These are phyloP conservation scores for Ptychoptera contaminata DNA, from an alignment of 2,888 invertebrate genomes.

Conservation along the genomic window DNA sequence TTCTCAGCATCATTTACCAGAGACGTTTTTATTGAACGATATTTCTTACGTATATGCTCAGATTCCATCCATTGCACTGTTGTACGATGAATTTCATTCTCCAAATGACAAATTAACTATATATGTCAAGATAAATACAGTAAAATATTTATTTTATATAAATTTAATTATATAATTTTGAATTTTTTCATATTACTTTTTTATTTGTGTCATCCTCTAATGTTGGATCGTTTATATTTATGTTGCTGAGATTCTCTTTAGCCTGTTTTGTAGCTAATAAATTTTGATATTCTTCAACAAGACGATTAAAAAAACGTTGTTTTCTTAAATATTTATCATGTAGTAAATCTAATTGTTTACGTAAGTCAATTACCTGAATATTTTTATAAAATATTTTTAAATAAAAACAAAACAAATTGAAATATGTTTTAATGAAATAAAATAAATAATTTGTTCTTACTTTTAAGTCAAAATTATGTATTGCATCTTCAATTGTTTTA, in stretches of 20 bases:
- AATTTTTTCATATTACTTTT: conserved; percentile 35
- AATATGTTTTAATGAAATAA: too few relatives aligned
- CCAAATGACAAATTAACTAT: conserved; percentile 49
- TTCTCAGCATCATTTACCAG: conserved; percentile 53
- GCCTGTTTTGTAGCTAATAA: conserved; percentile 40
- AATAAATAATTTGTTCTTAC: conserved; percentile 28
- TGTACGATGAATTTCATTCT: conserved; percentile 67
- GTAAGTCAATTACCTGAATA: conserved; percentile 33
- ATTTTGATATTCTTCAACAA: conserved; percentile 45
- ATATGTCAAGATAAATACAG: conserved; percentile 11
- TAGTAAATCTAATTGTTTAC: conserved; percentile 56
- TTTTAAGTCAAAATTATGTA: conserved; percentile 46
- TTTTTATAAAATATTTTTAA: not conserved
- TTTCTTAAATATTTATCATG: conserved; percentile 51
- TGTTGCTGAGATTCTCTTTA: conserved; percentile 9
- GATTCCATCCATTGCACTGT: conserved; percentile 72
- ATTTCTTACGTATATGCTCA: conserved; percentile 61
- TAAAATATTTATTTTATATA: not conserved
- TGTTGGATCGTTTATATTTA: conserved; percentile 18
- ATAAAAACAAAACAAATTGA: not conserved
- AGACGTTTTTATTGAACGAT: conserved; percentile 51
- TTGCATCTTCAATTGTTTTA: conserved; percentile 34
- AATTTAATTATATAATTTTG: not conserved
- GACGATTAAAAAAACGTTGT: conserved; percentile 37
- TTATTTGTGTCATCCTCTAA: conserved; percentile 42